Base-by-base conservation (phyloP, 2,113 vertebrate species). In the Periophthalmus modestus region DNA sequence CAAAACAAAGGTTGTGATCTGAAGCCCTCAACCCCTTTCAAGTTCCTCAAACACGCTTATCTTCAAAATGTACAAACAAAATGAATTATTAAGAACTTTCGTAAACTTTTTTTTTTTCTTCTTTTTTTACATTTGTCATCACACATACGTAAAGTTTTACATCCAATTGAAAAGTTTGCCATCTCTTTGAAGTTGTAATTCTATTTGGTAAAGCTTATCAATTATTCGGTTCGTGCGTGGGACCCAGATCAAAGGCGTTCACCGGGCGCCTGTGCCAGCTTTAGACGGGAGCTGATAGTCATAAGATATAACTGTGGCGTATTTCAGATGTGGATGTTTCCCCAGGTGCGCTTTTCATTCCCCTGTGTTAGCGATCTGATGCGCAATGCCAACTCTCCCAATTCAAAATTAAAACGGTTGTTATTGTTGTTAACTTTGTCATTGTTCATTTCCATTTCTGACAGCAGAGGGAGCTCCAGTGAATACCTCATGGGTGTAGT, bases 171-270 rank as follows among this genome's bases (percentile, higher is more conserved):
- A 83, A 28, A 85, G 69, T 85, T 85, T 78, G 59, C 71, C 69
- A 47, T 23, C 16, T 68, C 87, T 91, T 91, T 91, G 89, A 89
- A 91, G 88, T 85, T 73, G 28, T 55, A 66, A 68, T 33, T 68
- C 46, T 74, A 68, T 78, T 82, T 85, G 72, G 36, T 2, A 69
- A 79, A 76, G 67, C 78, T 78, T 68, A 34, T 71, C 84, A 52
- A 36, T 52, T 75, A 85, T 50, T 83, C 71, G 76, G 71, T 86
- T 75, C 16, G 24, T 3, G 68, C 1, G 28, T 19, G 18, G 33
- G 10, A 16, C 7, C 23, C 66, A 80, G 84, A 91, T 89, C 88
- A 91, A 89, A 91, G 67, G 48, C 59, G 71, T 75, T 79, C 70
- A 58, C 69, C 1, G 48, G 68, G 71, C 24, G 75, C 73, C 55